Percentiles rank a stretch among this genome's conserved stretches.
phyloP scores from a whole-genome alignment of 2,888 invertebrate genomes.

The Drosophila ustulata region DNA sequence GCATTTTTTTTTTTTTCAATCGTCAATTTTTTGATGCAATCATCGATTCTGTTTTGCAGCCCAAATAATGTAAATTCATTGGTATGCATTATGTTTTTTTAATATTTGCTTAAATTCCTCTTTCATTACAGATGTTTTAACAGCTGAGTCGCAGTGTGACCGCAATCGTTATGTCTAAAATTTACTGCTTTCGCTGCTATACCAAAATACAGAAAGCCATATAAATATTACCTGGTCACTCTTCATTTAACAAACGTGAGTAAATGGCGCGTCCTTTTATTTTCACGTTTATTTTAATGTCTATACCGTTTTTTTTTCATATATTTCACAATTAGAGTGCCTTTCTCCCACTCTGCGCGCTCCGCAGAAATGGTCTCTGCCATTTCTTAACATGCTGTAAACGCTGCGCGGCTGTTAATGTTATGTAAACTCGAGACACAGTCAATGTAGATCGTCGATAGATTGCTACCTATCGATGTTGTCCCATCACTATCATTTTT shows the following conservation, averaged over 20 bases:
- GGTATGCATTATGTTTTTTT: neutral
- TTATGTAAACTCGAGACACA: too few relatives aligned
- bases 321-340: too few relatives aligned
- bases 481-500: constrained; percentile 25
- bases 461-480: neutral
- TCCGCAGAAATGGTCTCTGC: too few relatives aligned
- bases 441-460: neutral
- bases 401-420: too few relatives aligned
- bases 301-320: too few relatives aligned
- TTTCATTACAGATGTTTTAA: neutral
- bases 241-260: neutral
- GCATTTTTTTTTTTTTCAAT: neutral
- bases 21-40: neutral
- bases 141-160: neutral
- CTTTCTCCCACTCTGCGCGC: too few relatives aligned
- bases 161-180: neutral
- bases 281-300: too few relatives aligned
- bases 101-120: neutral
- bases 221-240: neutral
- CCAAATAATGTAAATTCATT: neutral
- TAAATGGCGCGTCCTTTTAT: neutral
- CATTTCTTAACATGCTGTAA: too few relatives aligned
- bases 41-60: neutral
- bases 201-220: neutral
- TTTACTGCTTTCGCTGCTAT: neutral